These are phyloP conservation scores for Passer montanus DNA, from an alignment of 2,113 vertebrate genomes.

Conservation along the genomic window DNA sequence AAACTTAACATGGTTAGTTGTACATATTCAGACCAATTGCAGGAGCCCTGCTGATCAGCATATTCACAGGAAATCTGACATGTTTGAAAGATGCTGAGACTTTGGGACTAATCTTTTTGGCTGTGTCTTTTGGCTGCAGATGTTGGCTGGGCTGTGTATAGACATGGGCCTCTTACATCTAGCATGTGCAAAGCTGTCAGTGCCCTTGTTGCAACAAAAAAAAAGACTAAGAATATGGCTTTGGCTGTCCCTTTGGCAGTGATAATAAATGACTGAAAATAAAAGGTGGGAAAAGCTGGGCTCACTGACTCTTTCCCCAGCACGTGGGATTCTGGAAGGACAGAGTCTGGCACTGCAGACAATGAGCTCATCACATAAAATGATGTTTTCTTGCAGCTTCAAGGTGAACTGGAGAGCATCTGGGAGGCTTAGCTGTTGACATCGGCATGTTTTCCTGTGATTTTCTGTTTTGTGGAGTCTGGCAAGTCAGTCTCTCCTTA, in stretches of 20 bases:
- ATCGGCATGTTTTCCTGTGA: not conserved
- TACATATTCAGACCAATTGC: fast-evolving
- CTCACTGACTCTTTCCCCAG: not conserved
- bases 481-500: not conserved
- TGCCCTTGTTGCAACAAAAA: not conserved
- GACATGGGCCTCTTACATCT: fast-evolving
- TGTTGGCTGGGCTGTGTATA: fast-evolving
- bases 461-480: not conserved
- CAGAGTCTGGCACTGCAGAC: not conserved
- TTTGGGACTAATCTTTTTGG: not conserved
- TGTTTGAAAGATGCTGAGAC: not conserved
- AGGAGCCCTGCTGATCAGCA: not conserved
- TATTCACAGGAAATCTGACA: not conserved
- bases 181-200: not conserved
- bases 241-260: not conserved
- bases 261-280: not conserved
- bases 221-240: not conserved
- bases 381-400: fast-evolving
- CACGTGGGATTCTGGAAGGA: not conserved
- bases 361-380: not conserved
- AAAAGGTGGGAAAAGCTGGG: not conserved
- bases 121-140: not conserved
- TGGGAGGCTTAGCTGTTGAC: not conserved
- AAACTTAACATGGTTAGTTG: not conserved
- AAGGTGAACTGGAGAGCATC: not conserved